Conservation (phyloP, 2,113 vertebrate species). For the Chionis minor region DNA sequence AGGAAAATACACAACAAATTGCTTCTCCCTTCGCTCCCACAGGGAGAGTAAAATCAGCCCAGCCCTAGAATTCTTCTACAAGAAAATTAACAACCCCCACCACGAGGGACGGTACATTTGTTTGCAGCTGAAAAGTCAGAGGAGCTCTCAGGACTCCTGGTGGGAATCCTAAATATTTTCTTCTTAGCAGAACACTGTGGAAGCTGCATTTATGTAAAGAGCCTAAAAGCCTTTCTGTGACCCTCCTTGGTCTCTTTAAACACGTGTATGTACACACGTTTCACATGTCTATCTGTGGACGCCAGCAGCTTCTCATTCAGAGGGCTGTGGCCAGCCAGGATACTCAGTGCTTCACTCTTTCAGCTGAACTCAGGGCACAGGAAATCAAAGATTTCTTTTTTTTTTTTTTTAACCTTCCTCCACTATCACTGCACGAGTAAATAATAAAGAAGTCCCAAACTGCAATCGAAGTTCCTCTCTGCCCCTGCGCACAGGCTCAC, state of each 20-base stretch:
- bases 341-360: background rate
- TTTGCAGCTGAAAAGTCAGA: background rate
- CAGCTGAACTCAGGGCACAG: background rate
- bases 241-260: background rate
- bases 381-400: background rate
- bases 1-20: background rate
- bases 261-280: rapidly evolving
- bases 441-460: background rate
- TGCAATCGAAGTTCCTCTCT: background rate
- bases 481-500: background rate
- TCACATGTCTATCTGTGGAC: background rate
- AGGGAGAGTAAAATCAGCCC: background rate
- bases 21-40: background rate
- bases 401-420: too few species aligned
- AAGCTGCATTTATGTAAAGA: background rate
- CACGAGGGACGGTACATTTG: background rate
- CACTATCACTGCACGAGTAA: background rate
- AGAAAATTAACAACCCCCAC: background rate
- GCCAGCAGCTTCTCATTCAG: background rate
- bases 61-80: background rate
- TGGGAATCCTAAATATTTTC: background rate
- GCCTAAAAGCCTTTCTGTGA: background rate
- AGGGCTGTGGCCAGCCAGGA: too few species aligned
- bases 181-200: background rate
- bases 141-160: background rate